Conservation (phyloP, 1,140 invertebrate genomes). For the Amyelois transitella region DNA sequence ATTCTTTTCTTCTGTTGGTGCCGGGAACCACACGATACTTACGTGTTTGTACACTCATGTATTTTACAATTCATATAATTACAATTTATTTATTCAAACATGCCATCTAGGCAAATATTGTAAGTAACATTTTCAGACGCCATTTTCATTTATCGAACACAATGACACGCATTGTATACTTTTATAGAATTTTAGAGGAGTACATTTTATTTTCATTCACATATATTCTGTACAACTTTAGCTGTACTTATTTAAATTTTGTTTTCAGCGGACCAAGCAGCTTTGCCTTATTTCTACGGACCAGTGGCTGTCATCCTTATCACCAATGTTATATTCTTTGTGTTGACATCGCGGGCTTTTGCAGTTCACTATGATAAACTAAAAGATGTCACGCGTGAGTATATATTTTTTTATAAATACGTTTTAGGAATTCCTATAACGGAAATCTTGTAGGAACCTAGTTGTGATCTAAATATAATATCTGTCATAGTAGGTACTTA, state of each 20-base stretch:
- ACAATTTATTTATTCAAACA: neutral
- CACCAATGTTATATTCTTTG: constrained; percentile 73
- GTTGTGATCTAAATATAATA: too few relatives aligned
- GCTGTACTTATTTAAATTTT: neutral
- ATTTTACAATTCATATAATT: neutral
- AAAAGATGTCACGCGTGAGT: constrained; percentile 65
- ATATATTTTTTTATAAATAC: neutral
- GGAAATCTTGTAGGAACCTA: too few relatives aligned
- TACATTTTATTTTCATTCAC: too few relatives aligned
- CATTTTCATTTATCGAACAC: too few relatives aligned
- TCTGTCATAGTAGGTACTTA: too few relatives aligned
- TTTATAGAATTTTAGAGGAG: too few relatives aligned
- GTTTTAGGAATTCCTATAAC: constrained; percentile 2
- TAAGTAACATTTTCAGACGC: neutral
- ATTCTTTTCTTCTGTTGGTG: too few relatives aligned
- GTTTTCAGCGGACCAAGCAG: constrained; percentile 72
- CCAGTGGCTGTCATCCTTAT: constrained; percentile 76
- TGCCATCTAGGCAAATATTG: neutral
- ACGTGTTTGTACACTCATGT: too few relatives aligned
- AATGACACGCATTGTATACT: too few relatives aligned
- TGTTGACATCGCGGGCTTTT: constrained; percentile 70
- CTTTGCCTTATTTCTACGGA: constrained; percentile 78
- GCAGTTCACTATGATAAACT: constrained; percentile 60
- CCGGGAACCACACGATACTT: too few relatives aligned
- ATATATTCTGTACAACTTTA: too few relatives aligned